Conservation (phyloP, 2,888 invertebrate genomes). For the Clunio marinus region DNA sequence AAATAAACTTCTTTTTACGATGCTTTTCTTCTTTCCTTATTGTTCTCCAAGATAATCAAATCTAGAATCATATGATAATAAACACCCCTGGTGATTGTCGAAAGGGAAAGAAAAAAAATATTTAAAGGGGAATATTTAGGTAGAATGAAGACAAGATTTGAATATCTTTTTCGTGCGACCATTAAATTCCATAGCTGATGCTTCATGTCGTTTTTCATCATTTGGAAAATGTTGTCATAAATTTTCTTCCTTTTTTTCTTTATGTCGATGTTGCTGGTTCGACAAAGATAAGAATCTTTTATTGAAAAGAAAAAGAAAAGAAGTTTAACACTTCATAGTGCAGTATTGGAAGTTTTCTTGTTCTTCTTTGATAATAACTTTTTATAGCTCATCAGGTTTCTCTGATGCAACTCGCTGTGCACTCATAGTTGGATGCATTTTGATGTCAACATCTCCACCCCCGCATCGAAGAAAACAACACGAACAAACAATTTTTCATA, state of each 20-base stretch:
- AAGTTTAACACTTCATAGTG: not conserved
- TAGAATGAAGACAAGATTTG: not conserved
- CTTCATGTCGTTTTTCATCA: constrained; percentile 32
- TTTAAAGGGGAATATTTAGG: not conserved
- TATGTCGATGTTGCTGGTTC: not conserved
- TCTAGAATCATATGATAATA: constrained; percentile 38
- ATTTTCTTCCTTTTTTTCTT: too few relatives aligned
- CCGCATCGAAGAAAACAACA: too few relatives aligned
- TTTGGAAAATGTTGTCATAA: constrained; percentile 13
- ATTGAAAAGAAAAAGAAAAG: not conserved
- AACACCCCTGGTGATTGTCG: constrained; percentile 37
- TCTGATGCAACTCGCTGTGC: not conserved
- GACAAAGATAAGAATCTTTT: not conserved
- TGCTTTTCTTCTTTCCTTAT: constrained; percentile 1
- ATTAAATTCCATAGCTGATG: constrained; percentile 37
- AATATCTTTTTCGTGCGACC: constrained; percentile 16
- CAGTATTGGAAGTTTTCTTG: not conserved
- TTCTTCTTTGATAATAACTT: not conserved
- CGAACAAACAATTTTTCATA: not conserved
- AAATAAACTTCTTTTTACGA: constrained; percentile 32
- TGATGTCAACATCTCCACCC: too few relatives aligned
- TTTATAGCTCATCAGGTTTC: not conserved
- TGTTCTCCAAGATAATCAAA: constrained; percentile 34
- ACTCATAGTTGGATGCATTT: not conserved
- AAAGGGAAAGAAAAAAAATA: constrained; percentile 1